Percentiles rank a stretch among this genome's conserved stretches.
Conservation (phyloP, 2,888 invertebrate genomes). For the Acheta domesticus region DNA sequence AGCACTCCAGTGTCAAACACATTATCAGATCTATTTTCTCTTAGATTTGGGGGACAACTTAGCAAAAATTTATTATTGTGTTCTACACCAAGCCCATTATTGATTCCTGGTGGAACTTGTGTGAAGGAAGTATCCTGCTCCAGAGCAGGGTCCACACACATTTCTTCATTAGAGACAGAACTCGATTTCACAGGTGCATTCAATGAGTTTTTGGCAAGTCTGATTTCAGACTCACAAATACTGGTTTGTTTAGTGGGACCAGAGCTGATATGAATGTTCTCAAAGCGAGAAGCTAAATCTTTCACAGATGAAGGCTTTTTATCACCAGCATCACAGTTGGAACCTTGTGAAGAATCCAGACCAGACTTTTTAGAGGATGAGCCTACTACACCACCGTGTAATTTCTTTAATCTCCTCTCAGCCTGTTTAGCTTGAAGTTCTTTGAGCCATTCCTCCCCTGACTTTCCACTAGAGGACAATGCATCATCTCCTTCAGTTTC, state of each 20-base stretch:
- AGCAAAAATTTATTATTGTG: conserved; percentile 26
- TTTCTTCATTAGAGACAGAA: neutral
- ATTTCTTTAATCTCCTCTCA: conserved; percentile 56
- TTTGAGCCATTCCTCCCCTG: conserved; percentile 66
- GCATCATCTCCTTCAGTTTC: conserved; percentile 38
- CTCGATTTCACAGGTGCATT: neutral
- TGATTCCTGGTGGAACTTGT: neutral
- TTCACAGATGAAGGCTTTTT: conserved; percentile 57
- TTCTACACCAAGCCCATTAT: neutral
- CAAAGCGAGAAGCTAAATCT: conserved; percentile 80
- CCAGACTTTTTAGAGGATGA: conserved; percentile 41
- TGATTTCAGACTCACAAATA: conserved; percentile 20
- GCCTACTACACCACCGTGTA: conserved; percentile 44
- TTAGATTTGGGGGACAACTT: conserved; percentile 29
- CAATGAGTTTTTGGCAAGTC: conserved; percentile 20
- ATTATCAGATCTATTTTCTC: conserved; percentile 31
- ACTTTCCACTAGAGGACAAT: conserved; percentile 34
- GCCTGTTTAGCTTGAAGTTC: conserved; percentile 79
- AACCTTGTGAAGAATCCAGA: conserved; percentile 38
- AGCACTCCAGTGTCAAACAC: conserved; percentile 31
- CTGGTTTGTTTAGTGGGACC: conserved; percentile 22
- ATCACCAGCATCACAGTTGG: conserved; percentile 19
- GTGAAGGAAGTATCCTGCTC: neutral
- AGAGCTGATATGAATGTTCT: conserved; percentile 46
- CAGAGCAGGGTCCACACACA: neutral